A percentile compares a stretch with the other conserved stretches of the same genome.
phyloP scores from a whole-genome alignment of 1,140 invertebrate genomes.

The Caenorhabditis tropicalis region DNA sequence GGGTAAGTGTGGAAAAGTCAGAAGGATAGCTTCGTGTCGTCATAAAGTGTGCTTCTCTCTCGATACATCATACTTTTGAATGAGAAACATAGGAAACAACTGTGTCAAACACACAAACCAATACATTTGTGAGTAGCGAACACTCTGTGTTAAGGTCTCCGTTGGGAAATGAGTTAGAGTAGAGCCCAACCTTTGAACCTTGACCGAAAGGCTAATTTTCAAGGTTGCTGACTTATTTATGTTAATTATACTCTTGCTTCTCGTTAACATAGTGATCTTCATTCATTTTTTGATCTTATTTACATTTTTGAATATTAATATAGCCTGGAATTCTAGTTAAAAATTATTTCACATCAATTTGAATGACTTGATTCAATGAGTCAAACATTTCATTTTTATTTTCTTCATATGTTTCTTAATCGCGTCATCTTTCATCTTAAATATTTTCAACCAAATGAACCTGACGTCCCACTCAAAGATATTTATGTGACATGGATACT shows the following conservation, averaged over 20 bases:
- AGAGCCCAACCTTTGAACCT: background rate
- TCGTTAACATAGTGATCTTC: background rate
- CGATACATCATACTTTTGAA: background rate
- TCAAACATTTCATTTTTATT: background rate
- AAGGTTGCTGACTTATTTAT: background rate
- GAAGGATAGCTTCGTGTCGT: no score
- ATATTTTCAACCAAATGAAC: background rate
- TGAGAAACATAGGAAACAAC: background rate
- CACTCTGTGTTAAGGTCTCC: background rate
- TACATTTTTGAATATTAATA: no score
- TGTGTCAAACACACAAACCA: background rate
- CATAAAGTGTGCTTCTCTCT: background rate
- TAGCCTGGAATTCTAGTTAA: no score
- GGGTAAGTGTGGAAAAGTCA: no score
- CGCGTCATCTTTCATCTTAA: background rate
- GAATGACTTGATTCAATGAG: background rate
- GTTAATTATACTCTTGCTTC: background rate
- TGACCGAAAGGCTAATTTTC: background rate
- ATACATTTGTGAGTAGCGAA: constrained; percentile 33
- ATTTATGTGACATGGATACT: background rate
- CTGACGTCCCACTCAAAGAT: background rate
- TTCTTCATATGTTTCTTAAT: background rate
- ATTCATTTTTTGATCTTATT: no score
- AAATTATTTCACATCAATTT: background rate
- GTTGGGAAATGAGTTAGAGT: background rate